A percentile compares a stretch with the other conserved stretches of the same genome.
phyloP scores from a whole-genome alignment of 2,797 vertebrate genomes.

The Coilia nasus region DNA sequence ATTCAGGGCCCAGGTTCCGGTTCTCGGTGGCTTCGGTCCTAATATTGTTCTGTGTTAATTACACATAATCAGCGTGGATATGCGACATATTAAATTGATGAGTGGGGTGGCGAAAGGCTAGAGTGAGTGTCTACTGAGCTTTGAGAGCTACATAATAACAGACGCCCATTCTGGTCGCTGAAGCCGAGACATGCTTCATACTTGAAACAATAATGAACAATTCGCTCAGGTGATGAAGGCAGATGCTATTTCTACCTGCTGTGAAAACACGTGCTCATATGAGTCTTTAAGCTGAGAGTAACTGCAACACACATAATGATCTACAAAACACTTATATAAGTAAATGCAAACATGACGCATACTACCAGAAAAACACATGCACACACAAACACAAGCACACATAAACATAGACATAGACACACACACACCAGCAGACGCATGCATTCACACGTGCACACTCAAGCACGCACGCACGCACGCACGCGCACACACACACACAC shows the following conservation, averaged over 20 bases:
- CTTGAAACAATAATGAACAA: too few species aligned
- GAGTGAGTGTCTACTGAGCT: not conserved
- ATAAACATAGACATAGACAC: not conserved
- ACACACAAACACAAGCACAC: not conserved
- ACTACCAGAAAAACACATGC: too few species aligned
- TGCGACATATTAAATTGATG: not conserved
- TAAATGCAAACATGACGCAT: too few species aligned
- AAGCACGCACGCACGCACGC: not conserved
- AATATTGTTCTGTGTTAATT: not conserved
- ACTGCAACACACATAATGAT: too few species aligned
- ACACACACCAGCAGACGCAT: not conserved
- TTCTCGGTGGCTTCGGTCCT: not conserved
- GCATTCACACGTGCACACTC: not conserved
- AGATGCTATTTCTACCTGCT: too few species aligned
- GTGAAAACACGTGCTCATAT: too few species aligned
- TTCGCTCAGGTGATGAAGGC: too few species aligned
- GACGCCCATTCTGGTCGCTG: not conserved
- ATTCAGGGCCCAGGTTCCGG: not conserved
- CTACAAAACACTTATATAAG: too few species aligned
- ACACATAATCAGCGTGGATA: conserved; percentile 2
- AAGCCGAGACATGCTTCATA: not conserved
- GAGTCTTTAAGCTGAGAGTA: too few species aligned
- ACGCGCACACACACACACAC: not conserved
- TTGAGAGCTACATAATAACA: conserved; percentile 1
- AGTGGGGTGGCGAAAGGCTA: not conserved